These are phyloP conservation scores for Malurus elegans DNA, from an alignment of 2,113 vertebrate genomes.

Conservation along the genomic window DNA sequence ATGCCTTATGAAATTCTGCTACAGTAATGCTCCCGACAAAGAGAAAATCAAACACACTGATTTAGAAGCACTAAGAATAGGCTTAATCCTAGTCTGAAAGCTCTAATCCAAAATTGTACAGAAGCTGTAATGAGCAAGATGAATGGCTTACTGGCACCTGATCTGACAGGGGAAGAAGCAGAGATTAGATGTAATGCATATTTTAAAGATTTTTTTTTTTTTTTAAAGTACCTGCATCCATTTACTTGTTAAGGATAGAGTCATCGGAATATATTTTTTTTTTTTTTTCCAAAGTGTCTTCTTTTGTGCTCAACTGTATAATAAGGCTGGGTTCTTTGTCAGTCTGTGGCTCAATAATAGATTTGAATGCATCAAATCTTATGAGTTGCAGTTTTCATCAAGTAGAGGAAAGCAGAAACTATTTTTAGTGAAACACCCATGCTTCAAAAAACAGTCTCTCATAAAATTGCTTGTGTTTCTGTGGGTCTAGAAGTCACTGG, in stretches of 20 bases:
- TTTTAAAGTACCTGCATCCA: background rate
- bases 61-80: conserved; percentile 25
- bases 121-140: background rate
- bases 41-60: background rate
- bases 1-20: background rate
- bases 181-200: background rate
- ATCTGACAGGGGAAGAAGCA: background rate
- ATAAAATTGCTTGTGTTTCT: background rate
- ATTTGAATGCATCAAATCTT: background rate
- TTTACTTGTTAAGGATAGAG: background rate
- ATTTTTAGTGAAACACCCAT: background rate
- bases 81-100: background rate
- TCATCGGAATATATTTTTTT: background rate
- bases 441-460: background rate
- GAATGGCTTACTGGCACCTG: background rate
- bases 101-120: background rate
- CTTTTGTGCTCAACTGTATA: background rate
- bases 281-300: background rate
- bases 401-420: background rate
- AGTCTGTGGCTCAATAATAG: background rate
- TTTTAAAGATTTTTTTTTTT: background rate
- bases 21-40: background rate
- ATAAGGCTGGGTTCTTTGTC: background rate
- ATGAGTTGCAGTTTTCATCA: background rate
- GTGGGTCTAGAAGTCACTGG: background rate